phyloP scores from a whole-genome alignment of 2,888 invertebrate species.

The Cremastinae sp. region DNA sequence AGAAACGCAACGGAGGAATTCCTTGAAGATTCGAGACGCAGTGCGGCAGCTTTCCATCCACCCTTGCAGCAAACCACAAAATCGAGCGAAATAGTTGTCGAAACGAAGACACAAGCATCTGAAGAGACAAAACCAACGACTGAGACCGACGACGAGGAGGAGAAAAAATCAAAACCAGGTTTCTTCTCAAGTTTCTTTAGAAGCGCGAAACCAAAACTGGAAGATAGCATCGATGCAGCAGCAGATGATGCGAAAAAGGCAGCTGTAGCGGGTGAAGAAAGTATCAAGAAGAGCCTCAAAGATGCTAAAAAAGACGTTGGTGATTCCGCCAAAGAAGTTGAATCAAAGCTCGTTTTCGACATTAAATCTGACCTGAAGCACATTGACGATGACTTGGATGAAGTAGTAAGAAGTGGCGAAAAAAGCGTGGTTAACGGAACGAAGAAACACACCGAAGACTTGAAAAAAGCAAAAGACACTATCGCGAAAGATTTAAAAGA shows the following conservation, averaged over 20 bases:
- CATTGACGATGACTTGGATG: slow-evolving; percentile 53
- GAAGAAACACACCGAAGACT: slow-evolving; percentile 50
- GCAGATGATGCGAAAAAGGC: slow-evolving; percentile 58
- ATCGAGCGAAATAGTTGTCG: slow-evolving; percentile 38
- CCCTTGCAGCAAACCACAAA: slow-evolving; percentile 65
- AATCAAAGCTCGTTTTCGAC: slow-evolving; percentile 57
- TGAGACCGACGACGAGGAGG: slow-evolving; percentile 61
- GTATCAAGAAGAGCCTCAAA: slow-evolving; percentile 55
- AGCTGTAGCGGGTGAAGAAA: slow-evolving; percentile 61
- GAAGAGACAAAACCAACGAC: slow-evolving; percentile 55
- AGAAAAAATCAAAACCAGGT: slow-evolving; percentile 68
- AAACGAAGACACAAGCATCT: slow-evolving; percentile 29
- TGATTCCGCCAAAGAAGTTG: slow-evolving; percentile 58
- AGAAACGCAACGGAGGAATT: slow-evolving; percentile 76
- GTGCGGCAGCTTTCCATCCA: slow-evolving; percentile 80
- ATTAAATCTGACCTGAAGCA: slow-evolving; percentile 51
- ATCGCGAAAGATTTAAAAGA: slow-evolving; percentile 58
- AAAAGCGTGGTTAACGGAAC: slow-evolving; percentile 57
- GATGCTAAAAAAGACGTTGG: slow-evolving; percentile 57
- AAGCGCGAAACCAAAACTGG: slow-evolving; percentile 67
- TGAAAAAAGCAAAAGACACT: slow-evolving; percentile 50
- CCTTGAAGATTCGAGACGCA: slow-evolving; percentile 78
- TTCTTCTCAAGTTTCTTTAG: slow-evolving; percentile 73
- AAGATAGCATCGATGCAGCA: slow-evolving; percentile 63
- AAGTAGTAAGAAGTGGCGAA: slow-evolving; percentile 61